A percentile compares a stretch with the other conserved stretches of the same genome.
phyloP scores from a whole-genome alignment of 2,888 invertebrate species.

The Aspidiotus destructor region DNA sequence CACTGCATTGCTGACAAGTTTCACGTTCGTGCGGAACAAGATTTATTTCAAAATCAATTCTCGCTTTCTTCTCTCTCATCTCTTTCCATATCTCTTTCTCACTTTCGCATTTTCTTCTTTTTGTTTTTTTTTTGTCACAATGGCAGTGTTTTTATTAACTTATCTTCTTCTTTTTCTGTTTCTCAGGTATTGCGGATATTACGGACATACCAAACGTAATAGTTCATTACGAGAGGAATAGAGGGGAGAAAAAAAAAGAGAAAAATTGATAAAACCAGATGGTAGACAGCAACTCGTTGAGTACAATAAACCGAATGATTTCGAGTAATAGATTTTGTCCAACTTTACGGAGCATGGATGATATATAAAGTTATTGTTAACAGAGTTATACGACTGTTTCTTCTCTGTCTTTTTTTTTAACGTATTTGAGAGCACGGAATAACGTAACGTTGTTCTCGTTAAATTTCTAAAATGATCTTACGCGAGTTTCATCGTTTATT shows the following conservation, averaged over 20 bases:
- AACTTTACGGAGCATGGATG: slow-evolving; percentile 12
- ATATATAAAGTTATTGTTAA: not conserved
- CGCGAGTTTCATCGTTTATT: too few species aligned
- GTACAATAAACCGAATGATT: slow-evolving; percentile 15
- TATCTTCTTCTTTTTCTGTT: slow-evolving; percentile 3
- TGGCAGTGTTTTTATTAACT: slow-evolving; percentile 11
- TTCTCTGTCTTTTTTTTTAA: too few species aligned
- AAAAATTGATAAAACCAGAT: slow-evolving; percentile 20
- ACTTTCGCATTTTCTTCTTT: not conserved
- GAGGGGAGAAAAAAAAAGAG: slow-evolving; percentile 19
- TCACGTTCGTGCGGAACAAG: slow-evolving; percentile 30
- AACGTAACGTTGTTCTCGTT: too few species aligned
- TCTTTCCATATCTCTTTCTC: not conserved
- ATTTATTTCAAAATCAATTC: slow-evolving; percentile 29
- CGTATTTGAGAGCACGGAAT: too few species aligned
- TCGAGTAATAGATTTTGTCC: slow-evolving; percentile 14
- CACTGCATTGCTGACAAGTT: slow-evolving; percentile 1
- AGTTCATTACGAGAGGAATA: slow-evolving; percentile 17
- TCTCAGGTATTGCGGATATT: slow-evolving; percentile 2
- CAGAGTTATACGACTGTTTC: not conserved
- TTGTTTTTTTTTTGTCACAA: not conserved
- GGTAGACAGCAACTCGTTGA: slow-evolving; percentile 1
- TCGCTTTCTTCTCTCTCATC: not conserved
- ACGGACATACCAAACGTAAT: slow-evolving; percentile 28
- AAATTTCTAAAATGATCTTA: too few species aligned